Base-by-base conservation (phyloP, 1,140 invertebrate genomes). In the Potamilus streckersoni region DNA sequence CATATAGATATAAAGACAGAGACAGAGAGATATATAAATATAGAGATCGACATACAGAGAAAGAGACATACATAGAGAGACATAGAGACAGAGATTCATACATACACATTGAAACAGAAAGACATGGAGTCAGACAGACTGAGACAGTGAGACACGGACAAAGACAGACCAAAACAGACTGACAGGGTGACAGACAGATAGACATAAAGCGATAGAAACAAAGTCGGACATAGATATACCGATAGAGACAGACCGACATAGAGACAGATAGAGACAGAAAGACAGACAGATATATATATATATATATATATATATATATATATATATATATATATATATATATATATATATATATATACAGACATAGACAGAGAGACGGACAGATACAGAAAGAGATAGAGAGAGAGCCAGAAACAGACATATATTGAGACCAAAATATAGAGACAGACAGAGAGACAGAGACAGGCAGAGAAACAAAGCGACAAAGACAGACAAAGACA, bases 401-500 rank as follows among this genome's bases (percentile, higher is more conserved):
- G 65, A 74, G 38, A 78, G 49, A 78, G 27, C 58, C 31, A 64
- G 71, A 78, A 20, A 73, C 61, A 68, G n/a, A 67, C 31, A 60
- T 13, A 67, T 14, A 68, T n/a, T 60, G 19, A 72, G 69, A 19
- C 20, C 57, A 17, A 76, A 49, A 73, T n/a, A 68, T 49, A 73
- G 16, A 66, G 16, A 65, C 49, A 68, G 14, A 58, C 49, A 62
- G 31, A 72, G 20, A 77, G 31, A 72, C 16, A 58, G 23, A 60
- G 23, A 38, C 19, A 62, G 55, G 73, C 60, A 73, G 19, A 59
- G 31, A 55, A 56, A 73, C 55, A 78, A 23, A 62, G 56, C 59
- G 19, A 73, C n/a, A n/a, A n/a, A n/a, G n/a, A n/a, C n/a, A n/a
- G n/a, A n/a, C n/a, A n/a, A n/a, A n/a, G n/a, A n/a, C n/a, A n/a